phyloP scores from a whole-genome alignment of 2,888 invertebrate species.

The Siphlonurus alternatus region DNA sequence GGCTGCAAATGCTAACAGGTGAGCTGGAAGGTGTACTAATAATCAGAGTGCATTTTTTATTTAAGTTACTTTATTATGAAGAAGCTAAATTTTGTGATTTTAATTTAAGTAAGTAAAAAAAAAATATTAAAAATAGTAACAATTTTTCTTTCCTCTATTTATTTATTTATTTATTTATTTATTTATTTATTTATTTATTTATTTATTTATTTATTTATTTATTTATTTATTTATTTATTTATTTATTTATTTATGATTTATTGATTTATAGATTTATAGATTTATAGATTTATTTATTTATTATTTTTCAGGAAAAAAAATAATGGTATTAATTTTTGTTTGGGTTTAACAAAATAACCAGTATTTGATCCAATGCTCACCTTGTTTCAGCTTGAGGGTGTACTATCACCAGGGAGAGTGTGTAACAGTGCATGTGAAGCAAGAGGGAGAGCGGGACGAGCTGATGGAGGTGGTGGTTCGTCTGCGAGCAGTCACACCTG shows the following conservation, averaged over 20 bases:
- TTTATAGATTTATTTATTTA: too few relatives aligned
- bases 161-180: too few relatives aligned
- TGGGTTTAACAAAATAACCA: too few relatives aligned
- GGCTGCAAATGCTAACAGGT: conserved; percentile 42
- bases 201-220: too few relatives aligned
- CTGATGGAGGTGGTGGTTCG: conserved; percentile 62
- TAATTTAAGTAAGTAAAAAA: too few relatives aligned
- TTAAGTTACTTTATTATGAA: conserved; percentile 3
- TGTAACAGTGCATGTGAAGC: conserved; percentile 60
- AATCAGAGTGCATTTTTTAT: conserved; percentile 24
- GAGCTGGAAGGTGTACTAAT: conserved; percentile 7
- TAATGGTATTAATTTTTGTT: too few relatives aligned
- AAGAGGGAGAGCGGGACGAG: conserved; percentile 47
- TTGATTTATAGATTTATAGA: background rate
- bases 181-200: too few relatives aligned
- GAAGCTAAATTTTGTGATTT: background rate
- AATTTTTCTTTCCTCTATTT: background rate
- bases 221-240: too few relatives aligned
- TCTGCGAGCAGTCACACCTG: conserved; percentile 61
- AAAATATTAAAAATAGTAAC: conserved; percentile 2
- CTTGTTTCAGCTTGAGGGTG: conserved; percentile 47
- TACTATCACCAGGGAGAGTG: conserved; percentile 93
- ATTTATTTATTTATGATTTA: background rate
- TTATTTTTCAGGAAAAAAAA: too few relatives aligned
- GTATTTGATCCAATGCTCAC: too few relatives aligned